Evolutionary conservation across 2,888 invertebrate genomes (phyloP).

Genomic region (Amorpha juglandis): DNA sequence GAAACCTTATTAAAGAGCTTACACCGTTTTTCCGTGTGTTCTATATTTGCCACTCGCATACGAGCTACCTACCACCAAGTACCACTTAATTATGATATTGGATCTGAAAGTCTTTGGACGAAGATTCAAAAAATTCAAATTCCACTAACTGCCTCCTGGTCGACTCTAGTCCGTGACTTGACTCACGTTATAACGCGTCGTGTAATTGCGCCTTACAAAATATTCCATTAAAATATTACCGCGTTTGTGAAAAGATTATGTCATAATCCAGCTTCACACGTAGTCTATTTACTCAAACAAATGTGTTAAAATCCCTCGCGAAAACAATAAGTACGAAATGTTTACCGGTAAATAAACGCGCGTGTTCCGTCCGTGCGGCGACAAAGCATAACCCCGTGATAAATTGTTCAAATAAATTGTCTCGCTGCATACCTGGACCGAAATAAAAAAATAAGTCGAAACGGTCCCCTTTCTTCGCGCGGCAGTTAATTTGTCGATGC

Average conservation of each 20-base stretch:
- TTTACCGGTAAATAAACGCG: constrained; percentile 21
- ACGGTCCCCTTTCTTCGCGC: constrained; percentile 37
- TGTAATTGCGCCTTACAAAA: not conserved
- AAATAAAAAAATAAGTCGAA: constrained; percentile 39
- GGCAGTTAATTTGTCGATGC: constrained; percentile 55
- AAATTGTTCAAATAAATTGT: constrained; percentile 47
- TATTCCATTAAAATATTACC: not conserved
- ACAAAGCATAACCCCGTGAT: constrained; percentile 33
- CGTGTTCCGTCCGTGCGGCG: constrained; percentile 8
- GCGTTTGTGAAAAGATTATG: not conserved
- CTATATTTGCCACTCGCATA: no score
- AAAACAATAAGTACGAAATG: constrained; percentile 24
- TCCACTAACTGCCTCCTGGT: no score
- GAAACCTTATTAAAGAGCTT: no score
- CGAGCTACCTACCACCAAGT: no score
- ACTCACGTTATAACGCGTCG: no score
- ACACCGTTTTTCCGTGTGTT: no score
- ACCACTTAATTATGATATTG: no score
- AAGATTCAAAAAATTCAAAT: no score
- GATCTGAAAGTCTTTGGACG: no score
- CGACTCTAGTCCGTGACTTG: no score
- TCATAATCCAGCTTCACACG: not conserved
- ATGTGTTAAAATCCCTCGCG: constrained; percentile 20
- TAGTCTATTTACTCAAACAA: constrained; percentile 3
- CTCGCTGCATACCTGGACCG: constrained; percentile 39